Percentiles rank a stretch among this genome's conserved stretches.
Evolutionary conservation across 2,888 invertebrate genomes (phyloP).

Genomic region (Heliconius charithonia): DNA sequence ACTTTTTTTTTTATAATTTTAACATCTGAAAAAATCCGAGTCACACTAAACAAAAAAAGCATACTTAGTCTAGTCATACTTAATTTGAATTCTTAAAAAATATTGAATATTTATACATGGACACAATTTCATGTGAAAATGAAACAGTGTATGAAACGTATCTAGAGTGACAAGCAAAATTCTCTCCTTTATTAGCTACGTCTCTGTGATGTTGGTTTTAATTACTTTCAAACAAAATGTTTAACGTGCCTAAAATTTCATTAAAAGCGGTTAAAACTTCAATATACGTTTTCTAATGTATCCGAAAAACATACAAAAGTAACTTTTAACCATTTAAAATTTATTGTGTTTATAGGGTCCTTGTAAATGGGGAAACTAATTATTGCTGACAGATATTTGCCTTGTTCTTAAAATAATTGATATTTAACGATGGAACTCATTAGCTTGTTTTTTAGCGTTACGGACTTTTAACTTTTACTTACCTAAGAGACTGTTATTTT

Average conservation of each 20-base stretch:
- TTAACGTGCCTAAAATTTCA: conserved; percentile 49
- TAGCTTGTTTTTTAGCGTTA: conserved; percentile 25
- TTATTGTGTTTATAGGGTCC: conserved; percentile 21
- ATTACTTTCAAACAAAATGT: conserved; percentile 51
- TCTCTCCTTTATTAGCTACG: conserved; percentile 39
- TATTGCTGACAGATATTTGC: conserved; percentile 14
- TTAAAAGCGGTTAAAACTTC: conserved; percentile 47
- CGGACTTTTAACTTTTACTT: neutral
- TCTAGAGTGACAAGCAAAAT: conserved; percentile 25
- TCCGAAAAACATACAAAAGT: conserved; percentile 43
- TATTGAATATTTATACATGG: neutral
- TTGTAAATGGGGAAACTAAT: conserved; percentile 19
- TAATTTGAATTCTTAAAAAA: neutral
- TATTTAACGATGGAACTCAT: conserved; percentile 27
- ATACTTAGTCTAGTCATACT: neutral
- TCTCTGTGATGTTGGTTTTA: conserved; percentile 48
- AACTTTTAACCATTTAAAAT: conserved; percentile 35
- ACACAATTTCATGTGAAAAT: conserved; percentile 16
- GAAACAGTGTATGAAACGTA: conserved; percentile 20
- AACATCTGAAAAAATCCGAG: no score
- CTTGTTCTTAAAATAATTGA: conserved; percentile 25
- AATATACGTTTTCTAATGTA: conserved; percentile 41
- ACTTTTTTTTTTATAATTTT: no score
- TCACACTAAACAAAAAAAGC: neutral
- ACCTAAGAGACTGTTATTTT: neutral